Base-by-base conservation (phyloP, 1,140 invertebrate species). In the Drosophila punjabiensis region DNA sequence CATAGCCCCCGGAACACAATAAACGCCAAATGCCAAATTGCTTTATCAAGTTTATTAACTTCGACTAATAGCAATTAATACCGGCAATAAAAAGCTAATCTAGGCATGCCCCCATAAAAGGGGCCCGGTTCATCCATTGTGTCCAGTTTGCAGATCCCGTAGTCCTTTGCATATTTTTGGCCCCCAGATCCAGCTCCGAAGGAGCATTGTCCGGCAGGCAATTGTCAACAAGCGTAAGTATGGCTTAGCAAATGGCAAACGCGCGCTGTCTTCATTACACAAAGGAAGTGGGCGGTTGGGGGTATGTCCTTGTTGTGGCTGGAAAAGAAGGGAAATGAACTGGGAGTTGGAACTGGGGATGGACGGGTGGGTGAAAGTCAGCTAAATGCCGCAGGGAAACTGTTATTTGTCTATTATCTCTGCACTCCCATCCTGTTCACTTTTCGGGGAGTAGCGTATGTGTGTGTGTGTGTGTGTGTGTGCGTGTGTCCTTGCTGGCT, bases 151-250 rank as follows among this genome's bases (percentile, higher is more conserved):
- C 84, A 71, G 84, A 60, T 76, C 63, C 58, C 55, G 68, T 63
- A 52, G 47, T 58, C 76, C 82, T 86, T 87, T 90, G 86, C 82
- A 86, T 90, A 90, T 79, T 78, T 53, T n/a, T 70, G 63, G 0
- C 59, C 45, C 71, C 56, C 43, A 13, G 20, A 14, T 53, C 16
- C n/a, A 4, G 59, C 11, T 20, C 61, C 35, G 47, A 24, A 18
- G 58, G 59, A 47, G 70, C 37, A 69, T 82, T 77, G 66, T 71
- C 73, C 61, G 56, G 61, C 50, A 35, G 64, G 79, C 87, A 91
- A 90, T 90, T 90, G 86, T 90, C 87, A 90, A 91, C 87, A 91
- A 90, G 82, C 86, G 84, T 90, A 90, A 90, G 86, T 91, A 91
- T 90, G 79, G 86, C 87, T 90, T 86, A 89, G 82, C 79, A 82